Evolutionary conservation across 2,797 vertebrate species (phyloP), one percentile per base, ranked within the genome.

Genomic region (Pseudomugil tenellus): DNA sequence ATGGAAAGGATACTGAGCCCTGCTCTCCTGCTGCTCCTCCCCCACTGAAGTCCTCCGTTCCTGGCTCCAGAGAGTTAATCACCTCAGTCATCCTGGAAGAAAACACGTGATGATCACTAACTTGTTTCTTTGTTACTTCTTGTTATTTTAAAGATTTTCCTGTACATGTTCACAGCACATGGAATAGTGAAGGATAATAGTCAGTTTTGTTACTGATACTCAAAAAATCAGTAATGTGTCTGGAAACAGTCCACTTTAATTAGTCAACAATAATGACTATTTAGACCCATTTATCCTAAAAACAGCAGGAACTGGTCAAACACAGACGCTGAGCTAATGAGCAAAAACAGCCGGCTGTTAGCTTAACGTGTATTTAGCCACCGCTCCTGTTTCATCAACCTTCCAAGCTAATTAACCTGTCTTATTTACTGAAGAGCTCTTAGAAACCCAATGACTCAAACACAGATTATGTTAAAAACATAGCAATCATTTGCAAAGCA

Each of bases 61-160:
- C 91, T 0, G 95, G 94, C 74, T 96, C 95, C 72, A 95, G 90
- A 76, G 95, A 95, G 70, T 94, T 96, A 90, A 96, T 95, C 87
- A 96, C 95, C 79, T 96, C 95, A 31, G 95, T 94, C 95, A 96
- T 96, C 86, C 95, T 96, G 89, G 0, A 43, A 68, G 32, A 51
- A 31, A 67, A 73, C 41, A 63, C 52, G 63, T 41, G 25, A 37
- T 31, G 8, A 53, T 61, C 43, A 32, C 63, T 58, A 19, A 52
- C 6, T 13, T 10, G 43, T 49, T 23, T 21, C 35, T 54, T 3
- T 21, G 12, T 32, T 6, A 16, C 49, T 23, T 10, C 34, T 21
- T 17, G 28, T 17, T 43, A 19, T 11, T 41, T n/a, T 43, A 3
- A 2, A 1, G 12, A 3, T 13, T 26, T 7, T 19, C 19, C 10